Base-by-base conservation (phyloP, 2,113 vertebrate species). In the Dromas ardeola region DNA sequence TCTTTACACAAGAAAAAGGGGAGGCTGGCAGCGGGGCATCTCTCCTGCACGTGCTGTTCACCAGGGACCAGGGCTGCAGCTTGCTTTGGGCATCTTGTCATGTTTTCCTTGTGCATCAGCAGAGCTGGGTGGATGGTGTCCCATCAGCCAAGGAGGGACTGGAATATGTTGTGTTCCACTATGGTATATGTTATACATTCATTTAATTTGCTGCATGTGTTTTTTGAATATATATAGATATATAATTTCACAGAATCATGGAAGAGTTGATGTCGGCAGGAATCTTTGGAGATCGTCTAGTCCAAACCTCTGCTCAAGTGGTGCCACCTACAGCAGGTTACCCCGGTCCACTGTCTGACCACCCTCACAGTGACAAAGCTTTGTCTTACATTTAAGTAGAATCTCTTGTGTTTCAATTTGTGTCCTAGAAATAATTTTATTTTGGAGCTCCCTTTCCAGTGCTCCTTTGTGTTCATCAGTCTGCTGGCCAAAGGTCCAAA, bases 401-500 rank as follows among this genome's bases (percentile, higher is more conserved):
- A n/a, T 63, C 10, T 47, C 22, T 83, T 66, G 26, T 8, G 15
- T 76, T 76, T 50, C 34, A 18, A 4, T 50, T 73, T n/a, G 3
- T 17, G 34, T 38, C 79, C 36, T 29, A 29, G 17, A 29, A 14
- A 78, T 83, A 17, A 34, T 67, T 73, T 50, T 30, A 27, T n/a
- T 76, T 55, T 15, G 5, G 3, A 91, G 3, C 14, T 89, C 18
- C 20, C 32, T 86, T 78, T 15, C 26, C 10, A 13, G 17, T 8
- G 8, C 20, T 83, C 53, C 55, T 62, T n/a, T 1, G 1, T 7
- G 2, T 27, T 55, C 71, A 4, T 3, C 49, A 4, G 0, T 9
- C 16, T 82, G 6, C n/a, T 86, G 47, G 32, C 42, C 71, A 26
- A 15, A 53, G 20, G 13, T 65, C 34, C 36, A 36, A 76, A 85